These are phyloP conservation scores for Vanessa cardui DNA, from an alignment of 2,888 invertebrate genomes.

Conservation along the genomic window DNA sequence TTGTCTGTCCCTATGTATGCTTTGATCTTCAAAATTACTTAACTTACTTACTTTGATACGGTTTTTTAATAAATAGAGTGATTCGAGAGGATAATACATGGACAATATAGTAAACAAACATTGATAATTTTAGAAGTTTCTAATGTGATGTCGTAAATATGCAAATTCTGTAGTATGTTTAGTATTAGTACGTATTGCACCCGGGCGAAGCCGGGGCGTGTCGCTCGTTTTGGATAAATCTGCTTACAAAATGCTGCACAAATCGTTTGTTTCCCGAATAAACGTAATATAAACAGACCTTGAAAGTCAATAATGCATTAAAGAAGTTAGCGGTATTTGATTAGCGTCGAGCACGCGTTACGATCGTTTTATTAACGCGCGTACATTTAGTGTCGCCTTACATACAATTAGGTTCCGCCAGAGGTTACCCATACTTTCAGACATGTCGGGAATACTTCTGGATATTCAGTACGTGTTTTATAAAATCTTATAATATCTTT, in stretches of 20 bases:
- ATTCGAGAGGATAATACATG: too few relatives aligned
- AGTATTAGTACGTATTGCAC: too few relatives aligned
- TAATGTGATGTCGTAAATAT: too few relatives aligned
- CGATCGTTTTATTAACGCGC: slow-evolving; percentile 28
- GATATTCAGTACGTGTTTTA: neutral
- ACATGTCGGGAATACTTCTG: slow-evolving; percentile 22
- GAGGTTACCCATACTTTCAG: slow-evolving; percentile 20
- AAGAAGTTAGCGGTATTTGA: slow-evolving; percentile 29
- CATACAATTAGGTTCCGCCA: slow-evolving; percentile 33
- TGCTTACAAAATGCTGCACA: neutral
- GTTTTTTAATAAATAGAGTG: too few relatives aligned
- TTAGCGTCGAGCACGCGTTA: slow-evolving; percentile 33
- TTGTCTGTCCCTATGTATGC: too few relatives aligned
- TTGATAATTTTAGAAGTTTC: too few relatives aligned
- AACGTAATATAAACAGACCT: slow-evolving; percentile 17
- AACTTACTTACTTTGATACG: too few relatives aligned
- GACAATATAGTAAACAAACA: too few relatives aligned
- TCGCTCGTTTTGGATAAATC: neutral
- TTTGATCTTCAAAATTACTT: too few relatives aligned
- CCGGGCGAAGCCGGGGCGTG: too few relatives aligned
- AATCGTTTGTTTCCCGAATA: neutral
- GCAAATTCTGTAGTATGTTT: too few relatives aligned
- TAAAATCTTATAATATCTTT: too few relatives aligned
- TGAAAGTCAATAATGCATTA: slow-evolving; percentile 17
- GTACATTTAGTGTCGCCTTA: slow-evolving; percentile 26